Evolutionary conservation across 2,888 invertebrate genomes (phyloP).

Genomic region (Nephrotoma guestfalica): DNA sequence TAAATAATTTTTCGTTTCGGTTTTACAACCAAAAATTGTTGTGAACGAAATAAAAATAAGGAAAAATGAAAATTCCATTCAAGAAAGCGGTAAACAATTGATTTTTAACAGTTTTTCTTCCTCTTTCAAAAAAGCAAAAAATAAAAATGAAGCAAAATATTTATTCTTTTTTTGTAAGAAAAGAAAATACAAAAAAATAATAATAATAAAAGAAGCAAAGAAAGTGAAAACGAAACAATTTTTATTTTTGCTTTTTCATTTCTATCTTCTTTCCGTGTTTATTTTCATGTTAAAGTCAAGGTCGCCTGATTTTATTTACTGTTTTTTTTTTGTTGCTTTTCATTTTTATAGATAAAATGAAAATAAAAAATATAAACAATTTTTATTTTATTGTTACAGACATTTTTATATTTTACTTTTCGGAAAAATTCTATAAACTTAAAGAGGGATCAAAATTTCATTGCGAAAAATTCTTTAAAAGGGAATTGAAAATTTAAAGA

Average conservation of each 20-base stretch:
- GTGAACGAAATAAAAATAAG: not conserved
- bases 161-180: not conserved
- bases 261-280: slow-evolving; percentile 3
- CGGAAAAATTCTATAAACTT: not conserved
- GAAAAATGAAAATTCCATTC: not conserved
- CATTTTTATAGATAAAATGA: not conserved
- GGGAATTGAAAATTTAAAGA: not conserved
- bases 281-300: slow-evolving; percentile 4
- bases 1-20: not conserved
- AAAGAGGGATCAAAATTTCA: not conserved
- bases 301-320: not conserved
- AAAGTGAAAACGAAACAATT: slow-evolving; percentile 3
- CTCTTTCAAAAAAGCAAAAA: not conserved
- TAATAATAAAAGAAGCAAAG: not conserved
- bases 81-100: not conserved
- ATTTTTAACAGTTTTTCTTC: not conserved
- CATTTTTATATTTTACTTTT: not conserved
- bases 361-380: not conserved
- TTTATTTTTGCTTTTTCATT: not conserved
- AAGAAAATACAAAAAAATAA: not conserved
- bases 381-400: not conserved
- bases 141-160: not conserved
- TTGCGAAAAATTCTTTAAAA: not conserved
- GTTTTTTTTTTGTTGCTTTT: not conserved
- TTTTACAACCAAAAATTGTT: not conserved